Evolutionary conservation across 1,140 invertebrate species (phyloP).

Genomic region (Euwallacea similis): DNA sequence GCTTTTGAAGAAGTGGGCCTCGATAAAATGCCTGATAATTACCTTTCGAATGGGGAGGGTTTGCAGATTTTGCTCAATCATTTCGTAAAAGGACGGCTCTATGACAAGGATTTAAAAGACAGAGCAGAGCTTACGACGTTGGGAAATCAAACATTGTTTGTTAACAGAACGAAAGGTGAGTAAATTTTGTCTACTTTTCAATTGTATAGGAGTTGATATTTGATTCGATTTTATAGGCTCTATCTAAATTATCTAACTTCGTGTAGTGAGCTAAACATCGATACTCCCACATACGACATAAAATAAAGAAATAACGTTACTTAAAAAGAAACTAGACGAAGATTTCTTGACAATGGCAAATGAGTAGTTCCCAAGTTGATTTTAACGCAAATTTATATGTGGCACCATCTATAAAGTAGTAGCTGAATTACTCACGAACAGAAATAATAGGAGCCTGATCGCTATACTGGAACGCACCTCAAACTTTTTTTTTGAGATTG

Average conservation of each 20-base stretch:
- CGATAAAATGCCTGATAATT: conserved; percentile 61
- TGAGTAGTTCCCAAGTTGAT: too few species aligned
- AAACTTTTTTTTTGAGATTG: too few species aligned
- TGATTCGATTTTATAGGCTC: not conserved
- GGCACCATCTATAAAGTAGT: too few species aligned
- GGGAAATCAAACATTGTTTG: conserved; percentile 59
- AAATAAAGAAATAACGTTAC: too few species aligned
- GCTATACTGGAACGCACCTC: too few species aligned
- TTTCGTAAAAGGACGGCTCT: conserved; percentile 63
- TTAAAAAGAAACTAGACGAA: too few species aligned
- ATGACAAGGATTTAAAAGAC: conserved; percentile 61
- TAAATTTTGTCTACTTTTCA: not conserved
- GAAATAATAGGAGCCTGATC: too few species aligned
- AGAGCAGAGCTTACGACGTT: conserved; percentile 58
- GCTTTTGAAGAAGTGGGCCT: conserved; percentile 62
- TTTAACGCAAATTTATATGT: too few species aligned
- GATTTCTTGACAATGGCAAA: too few species aligned
- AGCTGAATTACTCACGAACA: too few species aligned
- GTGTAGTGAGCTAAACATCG: too few species aligned
- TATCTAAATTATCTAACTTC: not conserved
- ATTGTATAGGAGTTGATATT: not conserved
- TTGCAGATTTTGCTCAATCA: conserved; percentile 63
- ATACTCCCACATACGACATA: too few species aligned
- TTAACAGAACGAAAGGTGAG: conserved; percentile 57
- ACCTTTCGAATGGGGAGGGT: conserved; percentile 59